Evolutionary conservation across 2,113 vertebrate species (phyloP), one percentile per base, ranked within the genome.

Genomic region (Syngnathus scovelli): DNA sequence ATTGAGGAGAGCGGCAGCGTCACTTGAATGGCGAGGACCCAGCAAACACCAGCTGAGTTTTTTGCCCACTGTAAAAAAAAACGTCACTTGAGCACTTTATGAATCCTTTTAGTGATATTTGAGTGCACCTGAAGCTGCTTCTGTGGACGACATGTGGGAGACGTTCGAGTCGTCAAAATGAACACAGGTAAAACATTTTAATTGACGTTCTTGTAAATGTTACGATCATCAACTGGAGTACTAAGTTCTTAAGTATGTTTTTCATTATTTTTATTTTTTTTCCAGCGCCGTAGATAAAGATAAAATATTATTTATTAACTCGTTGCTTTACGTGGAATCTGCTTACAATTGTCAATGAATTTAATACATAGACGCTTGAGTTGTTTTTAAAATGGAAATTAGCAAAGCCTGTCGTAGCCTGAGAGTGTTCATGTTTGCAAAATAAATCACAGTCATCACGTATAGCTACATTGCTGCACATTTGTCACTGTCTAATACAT

Each of bases 121-220:
- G 2, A 18, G 43, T 12, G 61, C 2, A 6, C 37, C 44, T 12
- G n/a, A 43, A 48, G 39, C 61, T 68, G 65, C 67, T 43, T 64
- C 59, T 13, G 60, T 9, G 68, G 71, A 52, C 64, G 76, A 79
- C 67, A 86, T 84, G 84, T 67, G 78, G 82, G 73, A 73, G 72
- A 69, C 21, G 71, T 36, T 63, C 18, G 13, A 33, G 39, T 61
- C 68, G 74, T 69, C 41, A 89, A 78, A 70, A 90, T 91, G 86
- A 90, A 88, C 82, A 65, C 84, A 80, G 87, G 88, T 90, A 77
- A 88, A 86, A 39, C 39, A 39, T 5, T 36, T 36, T 36, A 23
- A 55, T 15, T 58, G 19, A 52, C 19, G 19, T 36, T 58, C 27
- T 56, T 23, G 21, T 54, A 56, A 46, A 56, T 33, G 12, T 7